Percentiles rank a stretch among this genome's conserved stretches.
phyloP scores from a whole-genome alignment of 2,888 invertebrate species.

The Parnassius orleans region DNA sequence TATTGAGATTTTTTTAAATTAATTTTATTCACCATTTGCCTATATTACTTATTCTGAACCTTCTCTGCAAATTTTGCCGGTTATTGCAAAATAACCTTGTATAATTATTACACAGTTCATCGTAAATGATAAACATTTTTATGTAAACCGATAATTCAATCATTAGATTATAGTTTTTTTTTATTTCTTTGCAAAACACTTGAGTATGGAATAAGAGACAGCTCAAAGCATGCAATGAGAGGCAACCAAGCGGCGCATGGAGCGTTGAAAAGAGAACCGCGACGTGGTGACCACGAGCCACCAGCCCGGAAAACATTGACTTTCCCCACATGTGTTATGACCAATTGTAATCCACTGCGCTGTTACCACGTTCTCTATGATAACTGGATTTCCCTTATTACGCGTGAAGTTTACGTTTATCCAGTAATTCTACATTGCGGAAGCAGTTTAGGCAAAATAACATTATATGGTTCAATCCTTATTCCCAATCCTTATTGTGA shows the following conservation, averaged over 20 bases:
- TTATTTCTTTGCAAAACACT: slow-evolving; percentile 7
- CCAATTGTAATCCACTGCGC: slow-evolving; percentile 27
- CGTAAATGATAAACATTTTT: no score
- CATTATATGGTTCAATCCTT: no score
- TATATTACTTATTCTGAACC: no score
- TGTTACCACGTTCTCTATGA: slow-evolving; percentile 5
- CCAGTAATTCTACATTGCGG: not conserved
- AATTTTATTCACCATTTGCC: no score
- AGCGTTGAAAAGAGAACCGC: slow-evolving; percentile 56
- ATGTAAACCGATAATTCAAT: no score
- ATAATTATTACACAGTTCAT: no score
- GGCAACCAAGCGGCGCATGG: slow-evolving; percentile 57
- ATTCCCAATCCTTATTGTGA: no score
- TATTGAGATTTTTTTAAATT: no score
- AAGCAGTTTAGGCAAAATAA: not conserved
- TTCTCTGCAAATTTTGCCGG: no score
- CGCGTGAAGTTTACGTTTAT: not conserved
- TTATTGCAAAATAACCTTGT: no score
- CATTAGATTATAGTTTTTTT: no score
- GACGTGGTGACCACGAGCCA: slow-evolving; percentile 64
- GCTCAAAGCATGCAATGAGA: slow-evolving; percentile 32
- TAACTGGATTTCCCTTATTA: slow-evolving; percentile 4
- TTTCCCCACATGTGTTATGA: slow-evolving; percentile 55
- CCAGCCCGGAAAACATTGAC: slow-evolving; percentile 63
- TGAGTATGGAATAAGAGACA: slow-evolving; percentile 20